These are phyloP conservation scores for Mycalesis mineus DNA, from an alignment of 2,888 invertebrate genomes.

Conservation along the genomic window DNA sequence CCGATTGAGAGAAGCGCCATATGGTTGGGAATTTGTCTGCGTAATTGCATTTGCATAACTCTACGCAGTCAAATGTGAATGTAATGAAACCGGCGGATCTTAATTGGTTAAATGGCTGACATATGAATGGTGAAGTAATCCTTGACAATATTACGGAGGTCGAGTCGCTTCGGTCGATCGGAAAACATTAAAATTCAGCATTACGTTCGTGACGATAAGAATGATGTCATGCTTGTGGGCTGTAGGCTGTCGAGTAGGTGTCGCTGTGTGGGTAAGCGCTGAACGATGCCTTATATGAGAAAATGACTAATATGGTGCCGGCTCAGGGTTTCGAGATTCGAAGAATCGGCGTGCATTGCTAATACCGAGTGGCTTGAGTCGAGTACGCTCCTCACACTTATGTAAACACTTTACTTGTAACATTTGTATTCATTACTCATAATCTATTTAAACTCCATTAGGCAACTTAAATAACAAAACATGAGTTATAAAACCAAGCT, in stretches of 20 bases:
- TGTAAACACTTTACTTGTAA: conserved; percentile 14
- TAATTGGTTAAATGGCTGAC: conserved; percentile 4
- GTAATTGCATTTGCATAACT: conserved; percentile 4
- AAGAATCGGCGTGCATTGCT: conserved; percentile 27
- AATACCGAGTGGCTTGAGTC: conserved; percentile 28
- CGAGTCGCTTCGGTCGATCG: conserved; percentile 45
- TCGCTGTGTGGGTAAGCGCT: conserved; percentile 45
- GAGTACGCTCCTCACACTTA: conserved; percentile 44
- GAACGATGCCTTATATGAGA: conserved; percentile 61
- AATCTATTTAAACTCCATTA: background rate
- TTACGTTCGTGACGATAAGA: conserved; percentile 38
- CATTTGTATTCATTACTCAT: background rate
- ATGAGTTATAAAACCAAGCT: background rate
- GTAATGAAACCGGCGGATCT: background rate
- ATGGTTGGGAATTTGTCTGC: conserved; percentile 39
- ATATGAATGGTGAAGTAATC: conserved; percentile 30
- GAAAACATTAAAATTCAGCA: conserved; percentile 61
- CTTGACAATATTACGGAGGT: conserved; percentile 40
- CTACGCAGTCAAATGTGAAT: background rate
- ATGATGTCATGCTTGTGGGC: conserved; percentile 61
- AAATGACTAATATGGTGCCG: conserved; percentile 62
- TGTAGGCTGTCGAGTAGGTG: conserved; percentile 56
- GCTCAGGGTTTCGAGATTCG: conserved; percentile 46
- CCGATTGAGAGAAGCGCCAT: conserved; percentile 42
- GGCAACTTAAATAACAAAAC: background rate